These are phyloP conservation scores for Embiotoca jacksoni DNA, from an alignment of 2,113 vertebrate genomes.

Conservation along the genomic window DNA sequence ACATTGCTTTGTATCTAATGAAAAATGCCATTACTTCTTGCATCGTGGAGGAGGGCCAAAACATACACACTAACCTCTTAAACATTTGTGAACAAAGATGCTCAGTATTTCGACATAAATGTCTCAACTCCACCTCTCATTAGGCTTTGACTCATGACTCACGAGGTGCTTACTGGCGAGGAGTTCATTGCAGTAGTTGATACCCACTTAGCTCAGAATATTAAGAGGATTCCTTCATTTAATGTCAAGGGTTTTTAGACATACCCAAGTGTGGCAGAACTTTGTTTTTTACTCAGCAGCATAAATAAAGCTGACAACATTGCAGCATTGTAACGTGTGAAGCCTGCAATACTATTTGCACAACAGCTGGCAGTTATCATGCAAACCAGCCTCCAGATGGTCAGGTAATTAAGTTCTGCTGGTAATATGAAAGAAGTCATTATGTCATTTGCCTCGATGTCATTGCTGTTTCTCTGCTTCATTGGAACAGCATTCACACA, in stretches of 20 bases:
- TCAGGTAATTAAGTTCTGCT: constrained; percentile 2
- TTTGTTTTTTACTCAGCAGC: constrained; percentile 10
- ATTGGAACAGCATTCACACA: background rate
- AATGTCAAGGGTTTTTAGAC: background rate
- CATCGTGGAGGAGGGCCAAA: background rate
- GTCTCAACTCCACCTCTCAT: background rate
- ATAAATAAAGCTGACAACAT: constrained; percentile 35
- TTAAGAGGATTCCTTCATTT: background rate
- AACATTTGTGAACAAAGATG: background rate
- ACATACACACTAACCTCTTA: background rate
- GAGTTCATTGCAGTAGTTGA: constrained; percentile 3
- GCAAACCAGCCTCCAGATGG: constrained; percentile 12
- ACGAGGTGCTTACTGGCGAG: constrained; percentile 26
- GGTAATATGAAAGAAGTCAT: constrained; percentile 36
- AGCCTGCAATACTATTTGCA: constrained; percentile 12
- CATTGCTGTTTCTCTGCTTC: constrained; percentile 11
- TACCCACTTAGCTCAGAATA: constrained; percentile 6
- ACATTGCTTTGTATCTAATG: constrained; percentile 10
- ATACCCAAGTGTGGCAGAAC: background rate
- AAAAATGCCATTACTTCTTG: background rate
- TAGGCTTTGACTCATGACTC: constrained; percentile 3
- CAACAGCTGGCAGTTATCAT: constrained; percentile 20
- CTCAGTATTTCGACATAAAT: constrained; percentile 12
- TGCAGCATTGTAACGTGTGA: background rate
- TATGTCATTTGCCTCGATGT: constrained; percentile 21